Evolutionary conservation across 2,797 vertebrate species (phyloP).

Genomic region (Triplophysa bombifrons): DNA sequence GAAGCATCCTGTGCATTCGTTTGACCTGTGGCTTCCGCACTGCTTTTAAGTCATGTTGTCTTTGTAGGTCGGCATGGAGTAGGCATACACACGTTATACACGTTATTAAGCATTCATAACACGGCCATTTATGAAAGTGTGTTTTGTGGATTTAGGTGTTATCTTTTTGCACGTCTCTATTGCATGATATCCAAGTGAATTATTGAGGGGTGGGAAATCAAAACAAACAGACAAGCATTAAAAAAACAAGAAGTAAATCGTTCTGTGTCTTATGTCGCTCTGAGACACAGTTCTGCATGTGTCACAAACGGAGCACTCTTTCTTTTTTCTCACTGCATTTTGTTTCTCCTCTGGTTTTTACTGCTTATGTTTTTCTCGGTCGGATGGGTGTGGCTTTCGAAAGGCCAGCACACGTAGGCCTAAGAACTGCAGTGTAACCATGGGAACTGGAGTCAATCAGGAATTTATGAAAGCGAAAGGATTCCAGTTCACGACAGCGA

Average conservation of each 20-base stretch:
- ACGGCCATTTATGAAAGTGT: conserved; percentile 83
- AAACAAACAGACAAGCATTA: conserved; percentile 68
- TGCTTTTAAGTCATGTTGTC: conserved; percentile 83
- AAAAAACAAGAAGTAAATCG: conserved; percentile 62
- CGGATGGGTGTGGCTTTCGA: conserved; percentile 45
- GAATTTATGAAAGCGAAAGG: conserved; percentile 44
- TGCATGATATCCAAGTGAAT: conserved; percentile 86
- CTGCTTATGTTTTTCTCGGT: conserved; percentile 37
- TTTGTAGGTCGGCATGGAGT: conserved; percentile 86
- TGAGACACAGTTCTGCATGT: conserved; percentile 80
- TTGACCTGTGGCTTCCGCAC: conserved; percentile 86
- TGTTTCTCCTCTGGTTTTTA: conserved; percentile 38
- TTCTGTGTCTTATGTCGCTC: conserved; percentile 76
- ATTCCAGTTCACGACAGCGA: conserved; percentile 25
- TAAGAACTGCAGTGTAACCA: conserved; percentile 52
- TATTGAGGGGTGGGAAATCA: conserved; percentile 67
- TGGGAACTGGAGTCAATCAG: conserved; percentile 59
- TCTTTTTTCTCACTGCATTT: conserved; percentile 49
- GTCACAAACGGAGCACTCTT: conserved; percentile 76
- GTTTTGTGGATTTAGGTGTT: conserved; percentile 86
- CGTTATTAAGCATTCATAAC: conserved; percentile 81
- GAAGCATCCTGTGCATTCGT: conserved; percentile 82
- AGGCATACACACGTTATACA: conserved; percentile 82
- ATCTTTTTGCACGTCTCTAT: conserved; percentile 87
- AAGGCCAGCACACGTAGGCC: conserved; percentile 67